phyloP scores from a whole-genome alignment of 2,113 vertebrate genomes.

The Nematolebias whitei region DNA sequence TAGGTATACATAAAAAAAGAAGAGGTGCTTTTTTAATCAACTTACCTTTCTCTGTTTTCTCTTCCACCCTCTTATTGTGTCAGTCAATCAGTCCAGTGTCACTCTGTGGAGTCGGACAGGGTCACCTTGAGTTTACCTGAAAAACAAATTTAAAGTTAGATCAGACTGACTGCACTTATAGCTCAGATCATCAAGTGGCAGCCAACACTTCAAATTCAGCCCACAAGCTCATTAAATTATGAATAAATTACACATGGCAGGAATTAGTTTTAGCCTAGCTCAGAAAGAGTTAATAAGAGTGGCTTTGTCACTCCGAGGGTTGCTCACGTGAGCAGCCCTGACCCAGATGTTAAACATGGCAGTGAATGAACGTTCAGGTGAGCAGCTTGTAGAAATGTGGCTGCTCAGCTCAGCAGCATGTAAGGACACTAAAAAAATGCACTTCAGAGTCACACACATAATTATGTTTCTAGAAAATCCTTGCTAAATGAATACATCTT shows the following conservation, averaged over 20 bases:
- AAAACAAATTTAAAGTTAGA: conserved; percentile 44
- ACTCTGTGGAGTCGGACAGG: conserved; percentile 37
- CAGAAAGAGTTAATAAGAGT: too few relatives aligned
- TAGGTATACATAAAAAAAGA: background rate
- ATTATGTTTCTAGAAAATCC: too few relatives aligned
- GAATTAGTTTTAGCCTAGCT: background rate
- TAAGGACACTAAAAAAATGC: too few relatives aligned
- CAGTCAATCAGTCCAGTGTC: conserved; percentile 34
- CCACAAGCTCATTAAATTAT: background rate
- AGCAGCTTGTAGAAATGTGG: background rate
- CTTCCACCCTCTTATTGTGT: conserved; percentile 19
- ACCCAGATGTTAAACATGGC: background rate
- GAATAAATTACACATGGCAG: background rate
- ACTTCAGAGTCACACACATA: too few relatives aligned
- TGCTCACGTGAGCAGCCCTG: too few relatives aligned
- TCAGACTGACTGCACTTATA: conserved; percentile 20
- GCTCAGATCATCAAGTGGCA: background rate
- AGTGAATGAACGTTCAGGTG: background rate
- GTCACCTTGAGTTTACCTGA: conserved; percentile 50
- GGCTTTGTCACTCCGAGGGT: too few relatives aligned
- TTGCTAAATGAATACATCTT: too few relatives aligned
- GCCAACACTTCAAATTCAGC: background rate
- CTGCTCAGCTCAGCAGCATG: background rate
- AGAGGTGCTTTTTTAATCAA: conserved; percentile 15
- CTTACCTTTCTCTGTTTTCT: conserved; percentile 61